These are phyloP conservation scores for Limosa lapponica DNA, from an alignment of 2,797 vertebrate genomes.

Conservation along the genomic window DNA sequence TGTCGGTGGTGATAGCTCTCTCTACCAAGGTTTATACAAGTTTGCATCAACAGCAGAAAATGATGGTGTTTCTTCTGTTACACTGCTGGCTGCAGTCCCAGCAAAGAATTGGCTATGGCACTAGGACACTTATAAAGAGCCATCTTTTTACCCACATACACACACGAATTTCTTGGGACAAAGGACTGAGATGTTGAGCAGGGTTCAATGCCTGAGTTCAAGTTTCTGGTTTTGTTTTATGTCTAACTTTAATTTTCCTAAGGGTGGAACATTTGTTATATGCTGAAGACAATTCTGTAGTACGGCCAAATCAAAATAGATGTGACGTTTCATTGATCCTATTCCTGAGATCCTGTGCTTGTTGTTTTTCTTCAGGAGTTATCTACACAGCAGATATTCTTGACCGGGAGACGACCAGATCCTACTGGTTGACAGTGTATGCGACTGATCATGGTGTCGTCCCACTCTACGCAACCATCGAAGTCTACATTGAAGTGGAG, in stretches of 20 bases:
- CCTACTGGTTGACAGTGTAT: slow-evolving; percentile 95
- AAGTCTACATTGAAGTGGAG: slow-evolving; percentile 94
- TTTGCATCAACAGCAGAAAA: background rate
- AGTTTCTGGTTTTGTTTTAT: background rate
- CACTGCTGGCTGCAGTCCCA: background rate
- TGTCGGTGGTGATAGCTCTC: background rate
- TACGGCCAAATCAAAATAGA: background rate
- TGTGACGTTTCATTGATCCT: background rate
- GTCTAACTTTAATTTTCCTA: background rate
- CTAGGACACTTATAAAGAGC: background rate
- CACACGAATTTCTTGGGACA: background rate
- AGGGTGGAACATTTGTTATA: background rate
- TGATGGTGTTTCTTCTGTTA: background rate
- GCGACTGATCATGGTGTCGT: slow-evolving; percentile 93
- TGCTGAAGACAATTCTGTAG: background rate
- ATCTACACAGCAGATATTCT: slow-evolving; percentile 93
- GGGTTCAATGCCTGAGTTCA: background rate
- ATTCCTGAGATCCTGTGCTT: slow-evolving; percentile 1
- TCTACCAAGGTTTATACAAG: background rate
- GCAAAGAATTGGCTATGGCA: background rate
- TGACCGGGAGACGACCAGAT: slow-evolving; percentile 92
- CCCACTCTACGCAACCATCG: slow-evolving; percentile 89
- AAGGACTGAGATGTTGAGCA: background rate
- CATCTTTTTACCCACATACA: background rate
- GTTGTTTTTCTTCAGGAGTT: slow-evolving; percentile 80